phyloP scores from a whole-genome alignment of 37 sponge, comb jelly and placozoan genomes.

The Diacarnus erythraeanus region DNA sequence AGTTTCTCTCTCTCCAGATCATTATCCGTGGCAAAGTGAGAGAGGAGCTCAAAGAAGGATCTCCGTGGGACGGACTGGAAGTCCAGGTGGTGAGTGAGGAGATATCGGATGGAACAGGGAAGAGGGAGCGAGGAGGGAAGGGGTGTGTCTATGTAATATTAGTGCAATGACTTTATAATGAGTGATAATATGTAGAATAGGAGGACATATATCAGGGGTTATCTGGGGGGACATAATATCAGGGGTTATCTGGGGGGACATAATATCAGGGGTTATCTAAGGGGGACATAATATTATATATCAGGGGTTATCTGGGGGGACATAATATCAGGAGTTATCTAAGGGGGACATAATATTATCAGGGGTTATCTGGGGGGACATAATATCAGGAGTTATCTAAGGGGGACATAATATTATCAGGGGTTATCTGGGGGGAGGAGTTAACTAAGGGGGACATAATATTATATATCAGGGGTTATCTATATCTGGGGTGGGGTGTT shows the following conservation, averaged over 20 bases:
- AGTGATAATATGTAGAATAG: too few species aligned
- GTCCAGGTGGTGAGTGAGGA: conserved; percentile 78
- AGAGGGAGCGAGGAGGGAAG: conserved; percentile 24
- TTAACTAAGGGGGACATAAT: not conserved
- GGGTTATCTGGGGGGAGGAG: not conserved
- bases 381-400: not conserved
- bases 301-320: not conserved
- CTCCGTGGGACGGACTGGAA: conserved; percentile 80
- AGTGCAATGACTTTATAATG: too few species aligned
- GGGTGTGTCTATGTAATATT: not conserved
- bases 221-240: not conserved
- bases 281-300: not conserved
- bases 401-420: not conserved
- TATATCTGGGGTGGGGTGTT: too few species aligned
- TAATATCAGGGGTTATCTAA: not conserved
- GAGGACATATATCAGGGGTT: not conserved
- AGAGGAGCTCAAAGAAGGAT: conserved; percentile 89
- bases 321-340: not conserved
- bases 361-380: not conserved
- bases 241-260: not conserved
- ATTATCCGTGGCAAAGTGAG: conserved; percentile 65
- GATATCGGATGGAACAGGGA: conserved; percentile 57
- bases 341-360: not conserved
- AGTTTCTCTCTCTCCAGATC: conserved; percentile 94
- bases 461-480: not conserved